These are phyloP conservation scores for Grantiella picta DNA, from an alignment of 2,113 vertebrate genomes.

Conservation along the genomic window DNA sequence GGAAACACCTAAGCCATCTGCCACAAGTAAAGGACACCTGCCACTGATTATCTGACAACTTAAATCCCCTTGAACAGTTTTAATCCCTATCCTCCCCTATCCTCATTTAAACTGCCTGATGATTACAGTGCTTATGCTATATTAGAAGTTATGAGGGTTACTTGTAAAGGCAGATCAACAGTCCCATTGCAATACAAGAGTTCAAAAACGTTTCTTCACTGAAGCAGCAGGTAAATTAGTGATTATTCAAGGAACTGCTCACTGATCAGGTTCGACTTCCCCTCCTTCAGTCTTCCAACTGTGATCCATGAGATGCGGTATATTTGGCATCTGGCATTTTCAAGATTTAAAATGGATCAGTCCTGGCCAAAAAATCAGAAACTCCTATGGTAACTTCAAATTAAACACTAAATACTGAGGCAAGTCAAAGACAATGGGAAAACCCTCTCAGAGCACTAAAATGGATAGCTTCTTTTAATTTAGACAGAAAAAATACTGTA, in stretches of 20 bases:
- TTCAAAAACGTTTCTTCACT: background rate
- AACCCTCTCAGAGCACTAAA: background rate
- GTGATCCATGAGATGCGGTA: background rate
- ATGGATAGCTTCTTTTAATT: background rate
- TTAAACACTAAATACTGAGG: background rate
- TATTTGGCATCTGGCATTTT: background rate
- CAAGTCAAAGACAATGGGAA: background rate
- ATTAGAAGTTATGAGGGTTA: background rate
- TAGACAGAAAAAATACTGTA: background rate
- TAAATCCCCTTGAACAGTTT: background rate
- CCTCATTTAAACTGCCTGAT: slow-evolving; percentile 3
- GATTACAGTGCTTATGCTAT: background rate
- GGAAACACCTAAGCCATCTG: background rate
- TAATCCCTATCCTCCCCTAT: background rate
- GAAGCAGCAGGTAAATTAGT: background rate
- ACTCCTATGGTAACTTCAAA: background rate
- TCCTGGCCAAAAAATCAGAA: background rate
- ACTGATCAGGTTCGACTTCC: background rate
- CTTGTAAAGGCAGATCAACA: background rate
- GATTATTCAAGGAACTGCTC: background rate
- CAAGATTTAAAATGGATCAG: background rate
- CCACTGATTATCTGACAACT: background rate
- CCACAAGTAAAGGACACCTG: slow-evolving; percentile 22
- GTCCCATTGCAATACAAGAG: background rate
- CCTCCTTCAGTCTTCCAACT: background rate